These are phyloP conservation scores for Drosophila nr. fundita DNA, from an alignment of 2,888 invertebrate species.

Conservation along the genomic window DNA sequence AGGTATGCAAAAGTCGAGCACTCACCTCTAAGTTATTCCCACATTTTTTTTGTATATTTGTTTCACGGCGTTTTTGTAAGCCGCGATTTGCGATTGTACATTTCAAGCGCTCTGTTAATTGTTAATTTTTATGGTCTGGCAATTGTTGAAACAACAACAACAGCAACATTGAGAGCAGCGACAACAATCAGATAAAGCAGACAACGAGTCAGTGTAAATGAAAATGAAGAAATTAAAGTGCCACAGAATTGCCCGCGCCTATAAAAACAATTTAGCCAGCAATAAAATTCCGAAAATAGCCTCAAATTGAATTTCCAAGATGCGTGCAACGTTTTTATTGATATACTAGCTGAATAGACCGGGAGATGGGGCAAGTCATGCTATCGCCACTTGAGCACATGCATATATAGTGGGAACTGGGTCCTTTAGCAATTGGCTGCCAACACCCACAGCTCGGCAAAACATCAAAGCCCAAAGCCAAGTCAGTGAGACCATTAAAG, in stretches of 20 bases:
- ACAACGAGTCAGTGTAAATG: constrained; percentile 46
- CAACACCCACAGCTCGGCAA: constrained; percentile 58
- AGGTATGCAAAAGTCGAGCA: constrained; percentile 11
- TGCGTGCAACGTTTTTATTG: constrained; percentile 65
- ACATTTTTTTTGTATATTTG: constrained; percentile 43
- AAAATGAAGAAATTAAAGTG: constrained; percentile 76
- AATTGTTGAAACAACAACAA: constrained; percentile 61
- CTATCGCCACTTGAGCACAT: constrained; percentile 28
- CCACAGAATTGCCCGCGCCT: constrained; percentile 39
- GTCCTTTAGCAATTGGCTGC: constrained; percentile 50
- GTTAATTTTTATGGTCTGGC: constrained; percentile 83
- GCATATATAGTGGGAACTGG: constrained; percentile 12
- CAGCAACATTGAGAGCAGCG: constrained; percentile 24
- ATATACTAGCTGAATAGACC: constrained; percentile 42
- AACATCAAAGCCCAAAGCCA: constrained; percentile 67
- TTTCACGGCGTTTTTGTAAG: constrained; percentile 75
- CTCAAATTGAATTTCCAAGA: constrained; percentile 70
- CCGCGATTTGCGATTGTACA: constrained; percentile 76
- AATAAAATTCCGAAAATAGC: constrained; percentile 75
- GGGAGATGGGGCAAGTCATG: constrained; percentile 10
- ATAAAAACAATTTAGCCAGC: constrained; percentile 82
- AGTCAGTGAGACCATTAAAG: constrained; percentile 66
- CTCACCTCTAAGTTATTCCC: background rate
- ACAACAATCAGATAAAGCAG: constrained; percentile 45
- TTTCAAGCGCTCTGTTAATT: constrained; percentile 76